Percentiles rank a stretch among this genome's conserved stretches.
These are phyloP conservation scores for Toxostoma redivivum DNA, from an alignment of 2,113 vertebrate genomes.

Conservation along the genomic window DNA sequence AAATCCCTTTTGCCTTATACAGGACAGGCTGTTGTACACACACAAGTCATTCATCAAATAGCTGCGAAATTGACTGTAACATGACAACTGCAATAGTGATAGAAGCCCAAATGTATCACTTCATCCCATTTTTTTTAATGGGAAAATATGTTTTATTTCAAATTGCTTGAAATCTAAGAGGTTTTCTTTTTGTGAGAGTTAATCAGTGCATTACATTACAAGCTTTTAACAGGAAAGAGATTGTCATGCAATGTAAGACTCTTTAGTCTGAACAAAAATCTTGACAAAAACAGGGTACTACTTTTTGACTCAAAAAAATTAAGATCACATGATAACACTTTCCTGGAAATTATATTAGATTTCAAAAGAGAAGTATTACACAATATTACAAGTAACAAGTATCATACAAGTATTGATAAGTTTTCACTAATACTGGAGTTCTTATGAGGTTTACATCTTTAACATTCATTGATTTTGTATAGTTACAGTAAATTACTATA, in stretches of 20 bases:
- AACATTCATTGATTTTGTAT: slow-evolving; percentile 4
- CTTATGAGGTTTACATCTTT: not conserved
- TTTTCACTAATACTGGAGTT: slow-evolving; percentile 27
- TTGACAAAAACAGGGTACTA: slow-evolving; percentile 68
- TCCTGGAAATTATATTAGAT: slow-evolving; percentile 12
- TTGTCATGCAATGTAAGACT: slow-evolving; percentile 69
- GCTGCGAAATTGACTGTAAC: slow-evolving; percentile 57
- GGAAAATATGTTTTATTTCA: slow-evolving; percentile 51
- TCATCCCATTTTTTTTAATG: not conserved
- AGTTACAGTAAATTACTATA: slow-evolving; percentile 16
- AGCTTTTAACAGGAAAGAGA: slow-evolving; percentile 72
- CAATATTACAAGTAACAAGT: not conserved
- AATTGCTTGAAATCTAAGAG: slow-evolving; percentile 41
- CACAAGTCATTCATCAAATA: slow-evolving; percentile 79
- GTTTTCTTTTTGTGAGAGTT: slow-evolving; percentile 45
- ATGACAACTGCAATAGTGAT: slow-evolving; percentile 44
- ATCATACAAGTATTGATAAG: not conserved
- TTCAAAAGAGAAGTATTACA: slow-evolving; percentile 11
- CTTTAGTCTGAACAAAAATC: slow-evolving; percentile 76
- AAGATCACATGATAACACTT: slow-evolving; percentile 74
- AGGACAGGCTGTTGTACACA: slow-evolving; percentile 66
- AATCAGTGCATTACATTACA: slow-evolving; percentile 67
- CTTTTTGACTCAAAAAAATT: slow-evolving; percentile 72
- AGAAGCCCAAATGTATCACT: slow-evolving; percentile 70
- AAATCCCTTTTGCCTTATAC: slow-evolving; percentile 75